Base-by-base conservation (phyloP, 2,888 invertebrate species). In the Prenolepis imparis region DNA sequence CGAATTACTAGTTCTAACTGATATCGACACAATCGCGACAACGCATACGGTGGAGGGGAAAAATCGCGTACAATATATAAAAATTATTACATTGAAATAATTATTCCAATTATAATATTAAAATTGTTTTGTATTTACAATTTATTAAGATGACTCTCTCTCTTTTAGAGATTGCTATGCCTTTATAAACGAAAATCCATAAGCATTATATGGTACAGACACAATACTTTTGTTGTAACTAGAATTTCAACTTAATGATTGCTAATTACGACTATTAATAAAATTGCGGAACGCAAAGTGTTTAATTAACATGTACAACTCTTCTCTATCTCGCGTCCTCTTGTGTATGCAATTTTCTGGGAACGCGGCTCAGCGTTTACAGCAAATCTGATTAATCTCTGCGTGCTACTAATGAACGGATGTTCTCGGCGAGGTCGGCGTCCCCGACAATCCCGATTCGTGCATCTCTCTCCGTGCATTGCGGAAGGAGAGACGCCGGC, bases 341-440 rank as follows among this genome's bases (percentile, higher is more conserved):
- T 48, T 48, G n/a, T 55, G 44, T 59, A 44, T 44, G 59, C 78
- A 80, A 84, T 78, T 84, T 64, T 84, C 70, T 75, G 41, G 78
- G 52, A 74, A 70, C 88, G 78, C 88, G 78, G 83, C 66, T 52
- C 55, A 32, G 41, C 72, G 68, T 67, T 87, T 82, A 84, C 84
- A 72, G 86, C 78, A 87, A 87, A 87, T 89, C 88, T 86, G 88
- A 89, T 89, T 89, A 89, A 89, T 89, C 85, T 88, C 84, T 80
- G 87, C 78, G 82, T 83, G 78, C 85, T 89, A 87, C 83, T 89
- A 89, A 89, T 83, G 89, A 89, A 86, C 75, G 64, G 55, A 68
- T 68, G 68, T 52, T 68, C 68, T 68, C 68, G 48, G 68, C 82
- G 74, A 63, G 83, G 85, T 85, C 87, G 87, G 67, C 70, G 84